Conservation (phyloP, 1,140 invertebrate species). For the Drosophila biarmipes region DNA sequence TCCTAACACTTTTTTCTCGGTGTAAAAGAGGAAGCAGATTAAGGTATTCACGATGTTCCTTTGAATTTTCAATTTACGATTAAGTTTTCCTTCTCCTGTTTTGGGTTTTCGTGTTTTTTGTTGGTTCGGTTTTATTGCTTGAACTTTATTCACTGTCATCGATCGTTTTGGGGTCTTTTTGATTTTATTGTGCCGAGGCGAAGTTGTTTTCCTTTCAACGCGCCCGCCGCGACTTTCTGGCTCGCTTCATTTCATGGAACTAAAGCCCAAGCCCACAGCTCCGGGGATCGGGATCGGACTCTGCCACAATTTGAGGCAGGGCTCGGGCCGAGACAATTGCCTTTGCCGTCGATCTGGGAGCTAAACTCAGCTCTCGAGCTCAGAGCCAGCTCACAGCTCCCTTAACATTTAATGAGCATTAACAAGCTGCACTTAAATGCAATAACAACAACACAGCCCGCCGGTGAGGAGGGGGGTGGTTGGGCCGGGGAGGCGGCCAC, state of each 20-base stretch:
- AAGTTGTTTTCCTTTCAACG: slow-evolving; percentile 56
- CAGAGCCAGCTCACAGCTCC: slow-evolving; percentile 49
- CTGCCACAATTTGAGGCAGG: slow-evolving; percentile 45
- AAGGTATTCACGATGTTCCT: slow-evolving; percentile 48
- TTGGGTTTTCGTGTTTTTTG: slow-evolving; percentile 13
- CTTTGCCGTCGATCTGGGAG: slow-evolving; percentile 18
- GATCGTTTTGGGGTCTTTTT: slow-evolving; percentile 19
- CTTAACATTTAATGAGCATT: slow-evolving; percentile 83
- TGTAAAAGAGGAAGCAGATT: slow-evolving; percentile 39
- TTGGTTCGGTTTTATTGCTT: slow-evolving; percentile 14
- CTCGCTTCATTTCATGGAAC: slow-evolving; percentile 74
- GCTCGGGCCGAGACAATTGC: slow-evolving; percentile 19
- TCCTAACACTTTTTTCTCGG: background rate
- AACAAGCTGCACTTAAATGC: slow-evolving; percentile 81
- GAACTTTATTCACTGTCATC: slow-evolving; percentile 56
- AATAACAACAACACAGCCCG: slow-evolving; percentile 60
- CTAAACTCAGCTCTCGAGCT: slow-evolving; percentile 32
- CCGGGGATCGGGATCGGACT: slow-evolving; percentile 28
- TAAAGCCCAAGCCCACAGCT: slow-evolving; percentile 52
- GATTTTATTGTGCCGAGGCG: slow-evolving; percentile 25
- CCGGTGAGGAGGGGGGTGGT: slow-evolving; percentile 1
- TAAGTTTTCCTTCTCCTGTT: slow-evolving; percentile 28
- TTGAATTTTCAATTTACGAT: slow-evolving; percentile 68
- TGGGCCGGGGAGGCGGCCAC: slow-evolving; percentile 11
- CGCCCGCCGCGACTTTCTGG: slow-evolving; percentile 69